Evolutionary conservation across 1,140 invertebrate species (phyloP).

Genomic region (Ridgeia piscesae): DNA sequence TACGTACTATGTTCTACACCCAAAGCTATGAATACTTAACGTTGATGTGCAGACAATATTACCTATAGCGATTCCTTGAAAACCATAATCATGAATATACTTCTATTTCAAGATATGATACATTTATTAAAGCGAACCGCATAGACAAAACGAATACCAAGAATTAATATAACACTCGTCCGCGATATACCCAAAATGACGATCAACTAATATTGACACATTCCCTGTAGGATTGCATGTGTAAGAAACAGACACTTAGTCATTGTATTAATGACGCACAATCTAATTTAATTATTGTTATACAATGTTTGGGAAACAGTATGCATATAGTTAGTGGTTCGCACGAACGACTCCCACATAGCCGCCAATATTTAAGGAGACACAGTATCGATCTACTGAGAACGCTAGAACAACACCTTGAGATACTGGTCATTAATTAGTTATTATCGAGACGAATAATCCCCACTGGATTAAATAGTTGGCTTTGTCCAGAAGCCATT

Average conservation of each 20-base stretch:
- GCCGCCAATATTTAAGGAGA: not conserved
- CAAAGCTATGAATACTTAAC: not conserved
- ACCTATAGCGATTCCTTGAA: no score
- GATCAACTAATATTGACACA: not conserved
- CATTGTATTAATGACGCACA: not conserved
- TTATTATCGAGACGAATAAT: not conserved
- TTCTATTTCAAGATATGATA: no score
- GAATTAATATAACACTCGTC: no score
- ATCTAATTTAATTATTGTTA: not conserved
- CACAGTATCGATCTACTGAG: not conserved
- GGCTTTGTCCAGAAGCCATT: not conserved
- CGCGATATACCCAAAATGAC: no score
- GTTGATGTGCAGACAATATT: not conserved
- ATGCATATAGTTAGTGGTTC: not conserved
- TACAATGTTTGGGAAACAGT: not conserved
- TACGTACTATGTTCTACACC: no score
- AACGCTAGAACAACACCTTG: not conserved
- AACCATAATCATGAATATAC: no score
- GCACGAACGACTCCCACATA: not conserved
- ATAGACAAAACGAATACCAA: no score
- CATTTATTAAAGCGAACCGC: no score
- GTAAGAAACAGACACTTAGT: not conserved
- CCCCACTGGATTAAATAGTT: not conserved
- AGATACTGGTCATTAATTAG: not conserved
- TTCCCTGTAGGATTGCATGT: not conserved